These are phyloP conservation scores for Agelas oroides DNA, from an alignment of 37 sponge, comb jelly and placozoan genomes.

Conservation along the genomic window DNA sequence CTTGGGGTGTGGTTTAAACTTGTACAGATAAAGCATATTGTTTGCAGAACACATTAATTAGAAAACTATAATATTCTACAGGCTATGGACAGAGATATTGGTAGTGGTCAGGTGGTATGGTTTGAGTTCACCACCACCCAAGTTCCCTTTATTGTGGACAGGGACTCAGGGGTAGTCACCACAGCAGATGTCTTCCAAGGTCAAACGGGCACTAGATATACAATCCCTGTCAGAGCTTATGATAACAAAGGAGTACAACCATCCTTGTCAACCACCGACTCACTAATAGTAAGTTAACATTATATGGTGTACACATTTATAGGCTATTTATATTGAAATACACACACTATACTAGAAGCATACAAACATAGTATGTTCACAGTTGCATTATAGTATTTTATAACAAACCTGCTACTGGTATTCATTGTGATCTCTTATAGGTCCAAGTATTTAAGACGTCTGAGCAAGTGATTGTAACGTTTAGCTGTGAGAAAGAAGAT, in stretches of 20 bases:
- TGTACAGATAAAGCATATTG: too few relatives aligned
- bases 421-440: not conserved
- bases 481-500: not conserved
- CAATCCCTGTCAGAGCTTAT: slow-evolving; percentile 18
- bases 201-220: slow-evolving; percentile 15
- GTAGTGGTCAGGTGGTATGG: slow-evolving; percentile 31
- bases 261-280: not conserved
- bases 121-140: slow-evolving; percentile 8
- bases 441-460: slow-evolving; percentile 6
- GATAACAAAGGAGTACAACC: slow-evolving; percentile 52
- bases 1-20: too few relatives aligned
- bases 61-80: slow-evolving; percentile 1
- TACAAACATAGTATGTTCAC: too few relatives aligned
- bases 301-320: too few relatives aligned
- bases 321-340: too few relatives aligned
- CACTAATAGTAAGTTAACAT: slow-evolving; percentile 32
- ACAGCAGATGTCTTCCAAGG: slow-evolving; percentile 40
- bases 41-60: too few relatives aligned
- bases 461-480: slow-evolving; percentile 10
- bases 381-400: too few relatives aligned
- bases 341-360: too few relatives aligned
- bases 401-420: too few relatives aligned
- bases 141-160: slow-evolving; percentile 34
- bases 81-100: slow-evolving; percentile 47
- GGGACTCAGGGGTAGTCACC: slow-evolving; percentile 55